phyloP scores from a whole-genome alignment of 2,888 invertebrate genomes.

The Phortica magna region DNA sequence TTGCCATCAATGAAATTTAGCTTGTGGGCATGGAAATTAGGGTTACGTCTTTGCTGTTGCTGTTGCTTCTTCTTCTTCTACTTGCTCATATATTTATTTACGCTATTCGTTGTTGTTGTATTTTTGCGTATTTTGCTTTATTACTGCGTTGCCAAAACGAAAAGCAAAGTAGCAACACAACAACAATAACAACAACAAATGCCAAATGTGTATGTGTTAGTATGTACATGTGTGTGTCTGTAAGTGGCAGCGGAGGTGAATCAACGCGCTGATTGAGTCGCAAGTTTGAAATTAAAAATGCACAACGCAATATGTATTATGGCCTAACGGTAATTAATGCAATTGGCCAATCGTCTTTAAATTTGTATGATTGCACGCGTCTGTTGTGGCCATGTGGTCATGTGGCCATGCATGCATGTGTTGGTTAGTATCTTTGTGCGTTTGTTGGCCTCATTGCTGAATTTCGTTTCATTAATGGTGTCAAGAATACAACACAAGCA shows the following conservation, averaged over 20 bases:
- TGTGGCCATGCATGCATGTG: not conserved
- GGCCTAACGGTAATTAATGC: slow-evolving; percentile 75
- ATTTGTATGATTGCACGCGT: not conserved
- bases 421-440: not conserved
- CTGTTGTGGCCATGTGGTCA: not conserved
- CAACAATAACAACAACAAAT: not conserved
- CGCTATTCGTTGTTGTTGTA: slow-evolving; percentile 39
- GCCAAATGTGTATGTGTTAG: slow-evolving; percentile 32
- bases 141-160: slow-evolving; percentile 29
- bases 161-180: slow-evolving; percentile 7
- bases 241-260: not conserved
- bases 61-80: not conserved
- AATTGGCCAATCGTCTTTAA: slow-evolving; percentile 64
- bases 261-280: slow-evolving; percentile 17
- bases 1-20: slow-evolving; percentile 63
- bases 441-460: slow-evolving; percentile 23
- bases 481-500: slow-evolving; percentile 28
- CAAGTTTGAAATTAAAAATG: slow-evolving; percentile 63
- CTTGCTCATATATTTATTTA: slow-evolving; percentile 22
- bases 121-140: slow-evolving; percentile 31
- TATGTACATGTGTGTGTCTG: slow-evolving; percentile 7
- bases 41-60: slow-evolving; percentile 45
- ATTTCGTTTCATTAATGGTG: slow-evolving; percentile 17
- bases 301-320: slow-evolving; percentile 66
- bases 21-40: slow-evolving; percentile 64